Percentiles rank a stretch among this genome's conserved stretches.
Evolutionary conservation across 2,888 invertebrate species (phyloP).

Genomic region (Baronia brevicornis): DNA sequence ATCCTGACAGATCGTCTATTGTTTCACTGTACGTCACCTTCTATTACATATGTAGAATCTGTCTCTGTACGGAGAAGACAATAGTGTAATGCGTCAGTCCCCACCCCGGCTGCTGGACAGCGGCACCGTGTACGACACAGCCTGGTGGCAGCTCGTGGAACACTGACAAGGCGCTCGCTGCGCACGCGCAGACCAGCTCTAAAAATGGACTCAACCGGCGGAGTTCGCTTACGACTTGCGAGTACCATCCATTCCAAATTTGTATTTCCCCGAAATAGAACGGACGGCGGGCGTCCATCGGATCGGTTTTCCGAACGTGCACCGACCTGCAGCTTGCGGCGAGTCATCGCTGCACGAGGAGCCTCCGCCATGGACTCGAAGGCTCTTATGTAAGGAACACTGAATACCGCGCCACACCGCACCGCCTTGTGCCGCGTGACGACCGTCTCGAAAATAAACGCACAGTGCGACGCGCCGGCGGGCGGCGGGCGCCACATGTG

Average conservation of each 20-base stretch:
- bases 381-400: conserved; percentile 61
- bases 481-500: conserved; percentile 66
- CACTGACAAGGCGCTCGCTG: conserved; percentile 64
- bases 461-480: conserved; percentile 45
- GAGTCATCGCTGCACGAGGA: conserved; percentile 35
- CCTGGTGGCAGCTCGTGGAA: conserved; percentile 63
- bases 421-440: too few species aligned
- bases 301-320: conserved; percentile 73
- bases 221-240: conserved; percentile 71
- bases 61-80: conserved; percentile 30
- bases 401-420: conserved; percentile 66
- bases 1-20: too few species aligned
- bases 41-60: conserved; percentile 30
- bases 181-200: conserved; percentile 74
- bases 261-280: conserved; percentile 87
- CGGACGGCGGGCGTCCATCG: conserved; percentile 71
- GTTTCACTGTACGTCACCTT: too few species aligned
- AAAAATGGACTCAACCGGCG: conserved; percentile 73
- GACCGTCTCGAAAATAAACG: conserved; percentile 72
- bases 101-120: conserved; percentile 27
- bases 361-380: conserved; percentile 33
- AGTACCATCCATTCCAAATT: conserved; percentile 82
- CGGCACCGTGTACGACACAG: conserved; percentile 63
- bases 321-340: conserved; percentile 62
- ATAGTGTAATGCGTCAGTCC: conserved; percentile 28